phyloP scores from a whole-genome alignment of 2,888 invertebrate genomes.

The Tenodera sinensis region DNA sequence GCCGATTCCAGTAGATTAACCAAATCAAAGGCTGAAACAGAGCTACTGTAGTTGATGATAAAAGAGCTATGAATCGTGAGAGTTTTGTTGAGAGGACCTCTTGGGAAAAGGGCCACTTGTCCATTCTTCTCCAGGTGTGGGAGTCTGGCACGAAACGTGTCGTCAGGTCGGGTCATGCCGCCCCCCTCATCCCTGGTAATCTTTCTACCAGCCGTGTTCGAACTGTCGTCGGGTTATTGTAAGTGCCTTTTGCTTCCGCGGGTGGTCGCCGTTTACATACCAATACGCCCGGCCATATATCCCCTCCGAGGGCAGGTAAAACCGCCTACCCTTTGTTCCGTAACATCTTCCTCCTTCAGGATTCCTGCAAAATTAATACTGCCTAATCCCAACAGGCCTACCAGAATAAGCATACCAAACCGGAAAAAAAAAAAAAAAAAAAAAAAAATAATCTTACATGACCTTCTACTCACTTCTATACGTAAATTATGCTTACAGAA shows the following conservation, averaged over 20 bases:
- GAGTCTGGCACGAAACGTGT: not conserved
- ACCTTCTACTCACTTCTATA: too few species aligned
- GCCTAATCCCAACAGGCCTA: not conserved
- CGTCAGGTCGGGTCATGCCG: not conserved
- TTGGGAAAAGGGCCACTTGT: not conserved
- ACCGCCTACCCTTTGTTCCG: constrained; percentile 20
- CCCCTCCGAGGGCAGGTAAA: constrained; percentile 22
- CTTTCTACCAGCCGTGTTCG: constrained; percentile 22
- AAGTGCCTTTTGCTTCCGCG: constrained; percentile 3
- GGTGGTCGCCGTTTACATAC: constrained; percentile 26
- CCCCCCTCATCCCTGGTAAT: constrained; percentile 15
- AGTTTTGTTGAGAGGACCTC: not conserved
- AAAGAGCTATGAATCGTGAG: too few species aligned
- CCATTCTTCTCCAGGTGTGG: not conserved
- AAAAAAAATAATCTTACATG: too few species aligned
- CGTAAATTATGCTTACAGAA: too few species aligned
- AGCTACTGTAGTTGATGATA: too few species aligned
- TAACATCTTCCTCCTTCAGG: not conserved
- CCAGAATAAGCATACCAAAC: too few species aligned
- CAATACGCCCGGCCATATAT: constrained; percentile 15
- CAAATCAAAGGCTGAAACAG: too few species aligned
- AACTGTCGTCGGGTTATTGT: constrained; percentile 28
- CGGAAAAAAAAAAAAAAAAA: too few species aligned
- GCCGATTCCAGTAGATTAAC: too few species aligned
- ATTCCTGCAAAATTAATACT: not conserved